phyloP scores from a whole-genome alignment of 2,113 vertebrate genomes.

The Cyrtonyx montezumae region DNA sequence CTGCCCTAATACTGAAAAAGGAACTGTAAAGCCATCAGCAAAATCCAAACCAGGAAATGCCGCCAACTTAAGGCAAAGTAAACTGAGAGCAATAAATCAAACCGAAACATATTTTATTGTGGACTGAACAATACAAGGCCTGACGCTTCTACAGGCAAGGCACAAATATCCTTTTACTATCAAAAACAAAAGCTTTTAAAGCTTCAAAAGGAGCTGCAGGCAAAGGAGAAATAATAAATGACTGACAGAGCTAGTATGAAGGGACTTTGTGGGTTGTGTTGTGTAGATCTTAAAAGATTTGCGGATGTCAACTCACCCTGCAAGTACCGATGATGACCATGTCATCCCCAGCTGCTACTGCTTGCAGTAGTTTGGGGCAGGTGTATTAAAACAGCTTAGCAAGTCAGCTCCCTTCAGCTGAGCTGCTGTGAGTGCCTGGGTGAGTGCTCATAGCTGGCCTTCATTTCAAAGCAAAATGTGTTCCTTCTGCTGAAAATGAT shows the following conservation, averaged over 20 bases:
- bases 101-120: constrained; percentile 51
- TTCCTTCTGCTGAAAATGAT: not conserved
- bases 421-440: not conserved
- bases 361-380: not conserved
- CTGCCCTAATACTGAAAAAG: constrained; percentile 9
- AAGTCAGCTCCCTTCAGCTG: not conserved
- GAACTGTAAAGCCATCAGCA: constrained; percentile 54
- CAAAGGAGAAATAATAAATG: constrained; percentile 28
- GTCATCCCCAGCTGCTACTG: not conserved
- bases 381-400: not conserved
- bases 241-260: not conserved
- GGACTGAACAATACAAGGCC: constrained; percentile 30
- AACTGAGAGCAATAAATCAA: constrained; percentile 64
- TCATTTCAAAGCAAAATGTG: not conserved
- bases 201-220: constrained; percentile 47
- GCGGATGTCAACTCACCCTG: not conserved
- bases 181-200: constrained; percentile 60
- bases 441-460: accelerated
- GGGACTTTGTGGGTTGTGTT: not conserved
- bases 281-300: not conserved
- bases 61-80: constrained; percentile 59
- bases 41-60: constrained; percentile 54
- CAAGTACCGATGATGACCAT: not conserved
- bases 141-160: constrained; percentile 46
- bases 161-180: constrained; percentile 52